Evolutionary conservation across 2,797 vertebrate genomes (phyloP), one percentile per base, ranked within the genome.

Genomic region (Anguilla obscura): DNA sequence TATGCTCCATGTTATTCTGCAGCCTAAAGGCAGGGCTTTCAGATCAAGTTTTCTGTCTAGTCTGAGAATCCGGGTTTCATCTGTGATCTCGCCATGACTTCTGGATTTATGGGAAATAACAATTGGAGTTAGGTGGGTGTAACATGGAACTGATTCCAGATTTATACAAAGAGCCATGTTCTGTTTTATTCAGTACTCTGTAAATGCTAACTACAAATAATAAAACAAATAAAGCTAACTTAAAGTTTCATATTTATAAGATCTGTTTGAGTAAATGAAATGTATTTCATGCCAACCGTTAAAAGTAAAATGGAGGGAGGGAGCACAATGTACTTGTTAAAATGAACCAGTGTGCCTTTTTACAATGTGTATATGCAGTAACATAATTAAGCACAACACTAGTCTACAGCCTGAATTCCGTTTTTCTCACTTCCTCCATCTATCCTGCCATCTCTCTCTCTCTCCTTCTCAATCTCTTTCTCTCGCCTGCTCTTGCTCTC

Each of bases 311-410:
- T 30, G n/a, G 60, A 21, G 60, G 24, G 60, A 18, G 18, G 18
- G 60, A 24, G 21, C 5, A 24, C 18, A 63, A 63, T 63, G 21
- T 21, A 7, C 60, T 48, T 16, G 30, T 90, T 87, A 87, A 86
- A 27, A 48, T 58, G 24, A 54, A 30, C 82, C 5, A 79, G 27
- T 74, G 84, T 27, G 18, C 69, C 91, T 91, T 91, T 93, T 87
- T 90, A 90, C 85, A 84, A 79, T 74, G 84, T 87, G 85, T 92
- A 92, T 91, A 87, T 91, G 91, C 88, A 93, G 90, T 91, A 91
- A 93, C 91, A 90, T 56, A 69, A 87, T 90, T 89, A 89, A 91
- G 89, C 85, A 14, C 7, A 36, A 40, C 14, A 12, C 33, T 50
- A 54, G 30, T 71, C 36, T 48, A 7, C 8, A 12, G 63, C 52